Evolutionary conservation across 2,797 vertebrate species (phyloP), one percentile per base, ranked within the genome.

Genomic region (Cynodonichthys magdalenae): DNA sequence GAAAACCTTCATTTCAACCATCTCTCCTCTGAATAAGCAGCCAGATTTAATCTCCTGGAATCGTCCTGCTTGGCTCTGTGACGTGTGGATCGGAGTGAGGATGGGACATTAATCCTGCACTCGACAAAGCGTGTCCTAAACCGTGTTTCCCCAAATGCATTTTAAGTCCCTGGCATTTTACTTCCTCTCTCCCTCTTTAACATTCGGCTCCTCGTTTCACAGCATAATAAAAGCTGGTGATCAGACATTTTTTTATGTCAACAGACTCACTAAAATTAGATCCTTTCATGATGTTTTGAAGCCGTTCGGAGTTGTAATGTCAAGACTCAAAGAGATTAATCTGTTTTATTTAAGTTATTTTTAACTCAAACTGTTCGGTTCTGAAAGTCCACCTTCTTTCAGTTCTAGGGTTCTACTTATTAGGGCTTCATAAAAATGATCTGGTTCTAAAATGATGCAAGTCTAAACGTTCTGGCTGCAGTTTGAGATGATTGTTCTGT

Each of bases 311-410:
- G 31, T 55, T 45, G 36, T 62, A 53, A 66, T 66, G 79, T 87
- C 71, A 86, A 84, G 83, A 75, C 58, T n/a, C 15, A 34, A 44
- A 47, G 36, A 63, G 54, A 66, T 64, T 34, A 63, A 4, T 3
- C 68, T 58, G 15, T 77, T 84, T 47, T 34, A 36, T 85, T 71
- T 83, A 64, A 82, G 70, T 50, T 92, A 90, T 90, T 90, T 87
- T 83, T 82, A 84, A 65, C 64, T 41, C 54, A 62, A 64, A 53
- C 53, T 62, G 53, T 68, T 50, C 60, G 34, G 41, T 60, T 62
- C 59, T 14, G 36, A 3, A 39, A 39, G 36, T 39, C 36, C 36
- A 14, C 36, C 36, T 4, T 39, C 36, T 14, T 39, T 39, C 36
- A 39, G 4, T 5, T 6, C 31, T 24, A 24, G 31, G 31, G 31